A percentile compares a stretch with the other conserved stretches of the same genome.
These are phyloP conservation scores for Stenopsyche tienmushanensis DNA, from an alignment of 1,140 invertebrate genomes.

Conservation along the genomic window DNA sequence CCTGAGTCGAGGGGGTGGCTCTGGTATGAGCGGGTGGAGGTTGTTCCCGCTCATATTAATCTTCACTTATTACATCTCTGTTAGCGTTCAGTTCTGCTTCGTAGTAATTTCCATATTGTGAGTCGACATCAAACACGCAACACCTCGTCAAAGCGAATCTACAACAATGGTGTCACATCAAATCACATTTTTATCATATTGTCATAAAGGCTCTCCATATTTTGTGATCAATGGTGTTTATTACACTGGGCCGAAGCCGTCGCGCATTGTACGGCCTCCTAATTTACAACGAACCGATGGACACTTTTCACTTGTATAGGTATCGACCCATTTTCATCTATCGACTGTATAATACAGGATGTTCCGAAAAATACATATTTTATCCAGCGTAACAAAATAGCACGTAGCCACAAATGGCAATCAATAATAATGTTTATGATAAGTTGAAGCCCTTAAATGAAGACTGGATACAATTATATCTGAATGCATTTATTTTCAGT, in stretches of 20 bases:
- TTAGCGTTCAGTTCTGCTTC: slow-evolving; percentile 30
- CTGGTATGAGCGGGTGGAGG: neutral
- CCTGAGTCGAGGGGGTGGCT: neutral
- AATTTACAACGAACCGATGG: too few relatives aligned
- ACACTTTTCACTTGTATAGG: too few relatives aligned
- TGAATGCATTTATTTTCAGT: too few relatives aligned
- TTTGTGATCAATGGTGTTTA: neutral
- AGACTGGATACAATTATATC: too few relatives aligned
- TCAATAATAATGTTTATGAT: too few relatives aligned
- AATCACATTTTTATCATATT: slow-evolving; percentile 23
- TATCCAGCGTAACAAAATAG: too few relatives aligned
- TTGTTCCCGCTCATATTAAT: slow-evolving; percentile 25
- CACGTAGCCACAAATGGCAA: too few relatives aligned
- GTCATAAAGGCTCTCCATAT: neutral
- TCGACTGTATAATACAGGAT: too few relatives aligned
- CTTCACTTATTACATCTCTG: slow-evolving; percentile 31
- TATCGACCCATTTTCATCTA: too few relatives aligned
- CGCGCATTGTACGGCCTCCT: too few relatives aligned
- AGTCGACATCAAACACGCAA: slow-evolving; percentile 31
- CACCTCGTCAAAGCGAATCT: slow-evolving; percentile 27
- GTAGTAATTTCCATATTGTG: slow-evolving; percentile 32
- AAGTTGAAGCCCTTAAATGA: too few relatives aligned
- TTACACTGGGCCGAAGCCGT: neutral
- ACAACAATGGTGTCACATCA: slow-evolving; percentile 17
- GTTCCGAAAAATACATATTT: too few relatives aligned